Base-by-base conservation (phyloP, 1,140 invertebrate genomes). In the Steinernema khuongi region DNA sequence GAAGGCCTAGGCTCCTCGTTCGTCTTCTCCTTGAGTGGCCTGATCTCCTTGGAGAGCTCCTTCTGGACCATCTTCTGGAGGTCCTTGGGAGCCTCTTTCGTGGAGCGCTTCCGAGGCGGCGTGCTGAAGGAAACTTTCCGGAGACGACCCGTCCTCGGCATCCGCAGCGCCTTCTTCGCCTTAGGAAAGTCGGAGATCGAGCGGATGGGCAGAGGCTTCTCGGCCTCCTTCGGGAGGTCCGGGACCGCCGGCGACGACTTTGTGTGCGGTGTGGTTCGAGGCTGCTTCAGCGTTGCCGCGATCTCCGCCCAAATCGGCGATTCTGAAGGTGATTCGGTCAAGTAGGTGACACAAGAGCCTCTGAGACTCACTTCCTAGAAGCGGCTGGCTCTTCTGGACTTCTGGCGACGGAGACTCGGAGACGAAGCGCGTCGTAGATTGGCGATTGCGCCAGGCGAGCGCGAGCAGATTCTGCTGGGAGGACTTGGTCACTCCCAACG, bases 371-470 rank as follows among this genome's bases (percentile, higher is more conserved):
- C 36, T 67, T 68, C 66, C 30, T 69, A 69, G 74, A 44, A 67
- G 74, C 32, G 19, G 31, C 28, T 73, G 70, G 43, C 19, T 73
- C 74, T 31, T 74, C 31, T 68, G 33, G 43, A 32, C 73, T 1
- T 71, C 68, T 22, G 50, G 18, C 67, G 67, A 68, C 75, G 77
- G 70, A 26, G 80, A 36, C 31, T 73, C 60, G 22, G 79, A 81
- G 29, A 68, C 80, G 31, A 81, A 78, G 11, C 78, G 41, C 7
- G 77, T 78, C 22, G 80, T 32, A 43, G 73, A 81, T 7, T 26
- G 7, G 14, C 50, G 7, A 22, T 60, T 60, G 4, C 50, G 14
- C 50, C 50, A 60, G 4, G 50, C 50, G 14, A 60, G 4, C 50
- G 50, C 7, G 7, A 60, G 19, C 7, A 60, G 50, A 60, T 60